A percentile compares a stretch with the other conserved stretches of the same genome.
These are phyloP conservation scores for Apis florea DNA, from an alignment of 1,140 invertebrate genomes.

Conservation along the genomic window DNA sequence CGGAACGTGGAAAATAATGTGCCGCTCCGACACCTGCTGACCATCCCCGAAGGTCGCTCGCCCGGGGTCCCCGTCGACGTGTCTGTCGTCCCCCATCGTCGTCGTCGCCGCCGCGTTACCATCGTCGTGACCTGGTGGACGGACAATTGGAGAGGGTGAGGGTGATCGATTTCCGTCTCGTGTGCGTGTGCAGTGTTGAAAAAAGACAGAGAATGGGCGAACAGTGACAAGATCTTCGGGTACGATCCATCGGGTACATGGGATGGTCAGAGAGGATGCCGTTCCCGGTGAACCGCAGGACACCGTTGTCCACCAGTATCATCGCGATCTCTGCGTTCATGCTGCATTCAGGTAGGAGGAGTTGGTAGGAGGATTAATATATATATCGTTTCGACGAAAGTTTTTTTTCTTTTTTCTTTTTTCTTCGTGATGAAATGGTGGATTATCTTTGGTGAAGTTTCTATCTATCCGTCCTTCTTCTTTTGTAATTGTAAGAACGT, in stretches of 20 bases:
- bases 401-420: too few relatives aligned
- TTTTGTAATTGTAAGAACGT: too few relatives aligned
- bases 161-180: constrained; percentile 37
- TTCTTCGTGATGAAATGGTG: neutral
- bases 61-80: neutral
- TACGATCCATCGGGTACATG: constrained; percentile 37
- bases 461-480: too few relatives aligned
- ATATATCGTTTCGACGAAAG: too few relatives aligned
- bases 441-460: too few relatives aligned
- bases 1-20: constrained; percentile 56
- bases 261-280: constrained; percentile 35
- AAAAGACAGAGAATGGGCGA: constrained; percentile 14
- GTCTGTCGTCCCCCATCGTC: neutral
- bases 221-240: constrained; percentile 32
- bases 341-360: constrained; percentile 53
- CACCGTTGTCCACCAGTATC: constrained; percentile 45
- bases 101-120: neutral
- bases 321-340: constrained; percentile 42
- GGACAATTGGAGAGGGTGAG: neutral
- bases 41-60: constrained; percentile 42
- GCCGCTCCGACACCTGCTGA: constrained; percentile 42
- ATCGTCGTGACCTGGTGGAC: neutral
- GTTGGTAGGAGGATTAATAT: too few relatives aligned
- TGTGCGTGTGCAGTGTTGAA: constrained; percentile 25
- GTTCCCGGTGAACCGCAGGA: constrained; percentile 32